These are phyloP conservation scores for Halcyon chelicuti DNA, from an alignment of 2,797 vertebrate species.

Conservation along the genomic window DNA sequence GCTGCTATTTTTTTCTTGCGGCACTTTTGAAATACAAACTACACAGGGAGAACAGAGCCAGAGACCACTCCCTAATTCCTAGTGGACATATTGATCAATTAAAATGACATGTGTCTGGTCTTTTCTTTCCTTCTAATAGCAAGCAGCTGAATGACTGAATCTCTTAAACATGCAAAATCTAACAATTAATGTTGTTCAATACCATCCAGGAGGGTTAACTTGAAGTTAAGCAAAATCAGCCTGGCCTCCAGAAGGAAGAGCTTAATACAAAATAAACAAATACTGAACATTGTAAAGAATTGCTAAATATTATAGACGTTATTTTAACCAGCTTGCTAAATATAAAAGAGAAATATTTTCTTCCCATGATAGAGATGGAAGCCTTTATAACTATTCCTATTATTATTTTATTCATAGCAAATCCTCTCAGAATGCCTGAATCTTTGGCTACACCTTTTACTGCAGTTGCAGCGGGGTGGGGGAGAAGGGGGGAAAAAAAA, in stretches of 20 bases:
- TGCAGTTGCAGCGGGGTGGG: slow-evolving; percentile 68
- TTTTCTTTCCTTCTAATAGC: slow-evolving; percentile 66
- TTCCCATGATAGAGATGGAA: not conserved
- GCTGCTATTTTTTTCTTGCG: not conserved
- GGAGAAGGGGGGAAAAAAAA: not conserved
- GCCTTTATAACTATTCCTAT: not conserved
- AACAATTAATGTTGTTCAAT: slow-evolving; percentile 27
- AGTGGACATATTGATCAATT: slow-evolving; percentile 78
- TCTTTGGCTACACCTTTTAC: slow-evolving; percentile 67
- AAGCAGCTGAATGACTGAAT: slow-evolving; percentile 56
- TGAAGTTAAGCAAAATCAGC: slow-evolving; percentile 18
- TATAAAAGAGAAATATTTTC: not conserved
- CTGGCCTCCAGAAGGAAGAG: not conserved
- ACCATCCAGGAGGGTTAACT: not conserved
- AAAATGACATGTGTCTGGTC: slow-evolving; percentile 77
- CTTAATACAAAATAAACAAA: slow-evolving; percentile 40
- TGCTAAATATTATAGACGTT: not conserved
- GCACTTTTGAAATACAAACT: slow-evolving; percentile 64
- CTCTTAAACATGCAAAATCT: slow-evolving; percentile 62
- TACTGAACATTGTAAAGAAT: not conserved
- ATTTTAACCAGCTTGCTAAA: not conserved
- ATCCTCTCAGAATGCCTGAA: not conserved
- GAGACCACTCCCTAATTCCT: slow-evolving; percentile 83
- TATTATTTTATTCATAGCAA: slow-evolving; percentile 37
- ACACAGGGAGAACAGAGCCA: slow-evolving; percentile 48